phyloP scores from a whole-genome alignment of 2,888 invertebrate species.

The Drosophila eohydei region DNA sequence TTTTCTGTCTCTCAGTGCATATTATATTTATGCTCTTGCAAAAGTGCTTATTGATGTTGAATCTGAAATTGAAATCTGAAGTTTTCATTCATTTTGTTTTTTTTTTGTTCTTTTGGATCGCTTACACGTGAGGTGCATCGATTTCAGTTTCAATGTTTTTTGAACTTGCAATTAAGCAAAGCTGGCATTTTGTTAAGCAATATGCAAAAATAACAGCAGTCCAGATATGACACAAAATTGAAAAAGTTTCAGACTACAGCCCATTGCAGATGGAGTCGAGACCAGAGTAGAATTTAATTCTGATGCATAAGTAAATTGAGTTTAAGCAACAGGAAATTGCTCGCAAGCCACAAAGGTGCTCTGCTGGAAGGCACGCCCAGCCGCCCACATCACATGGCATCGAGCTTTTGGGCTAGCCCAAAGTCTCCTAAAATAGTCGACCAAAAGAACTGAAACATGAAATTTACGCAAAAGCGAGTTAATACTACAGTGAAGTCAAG shows the following conservation, averaged over 20 bases:
- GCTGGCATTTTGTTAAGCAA: conserved; percentile 54
- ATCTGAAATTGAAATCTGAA: conserved; percentile 78
- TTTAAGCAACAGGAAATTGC: conserved; percentile 73
- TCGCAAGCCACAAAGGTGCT: conserved; percentile 59
- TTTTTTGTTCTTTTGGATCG: conserved; percentile 14
- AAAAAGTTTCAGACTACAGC: not conserved
- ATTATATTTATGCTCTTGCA: conserved; percentile 75
- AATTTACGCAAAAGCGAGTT: conserved; percentile 37
- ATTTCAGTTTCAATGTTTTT: conserved; percentile 47
- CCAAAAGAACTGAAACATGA: conserved; percentile 60
- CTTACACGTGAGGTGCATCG: conserved; percentile 51
- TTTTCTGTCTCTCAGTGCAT: conserved; percentile 37
- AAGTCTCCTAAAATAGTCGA: conserved; percentile 40
- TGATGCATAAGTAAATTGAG: conserved; percentile 73
- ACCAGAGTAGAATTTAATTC: conserved; percentile 52
- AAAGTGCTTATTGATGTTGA: conserved; percentile 81
- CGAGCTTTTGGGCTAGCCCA: conserved; percentile 4
- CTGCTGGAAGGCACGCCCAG: conserved; percentile 9
- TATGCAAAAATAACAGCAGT: conserved; percentile 23
- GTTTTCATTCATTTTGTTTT: conserved; percentile 28
- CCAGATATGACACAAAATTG: too few species aligned
- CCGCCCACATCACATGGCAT: conserved; percentile 15
- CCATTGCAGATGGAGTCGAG: not conserved
- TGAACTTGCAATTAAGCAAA: conserved; percentile 68
- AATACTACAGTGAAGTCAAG: not conserved